phyloP scores from a whole-genome alignment of 2,888 invertebrate species.

The Bombylius major region DNA sequence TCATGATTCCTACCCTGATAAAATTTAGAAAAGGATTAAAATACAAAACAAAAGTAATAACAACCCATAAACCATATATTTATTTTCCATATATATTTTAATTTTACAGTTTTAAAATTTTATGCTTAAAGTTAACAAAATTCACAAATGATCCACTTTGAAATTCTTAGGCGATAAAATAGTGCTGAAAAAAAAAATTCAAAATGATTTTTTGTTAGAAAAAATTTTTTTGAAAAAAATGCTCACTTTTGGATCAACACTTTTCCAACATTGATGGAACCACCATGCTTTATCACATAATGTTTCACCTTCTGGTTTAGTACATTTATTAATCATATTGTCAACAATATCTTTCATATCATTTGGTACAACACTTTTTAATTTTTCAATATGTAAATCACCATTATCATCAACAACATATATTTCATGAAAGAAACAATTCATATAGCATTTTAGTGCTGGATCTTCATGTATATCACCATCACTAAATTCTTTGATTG shows the following conservation, averaged over 20 bases:
- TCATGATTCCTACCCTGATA: no score
- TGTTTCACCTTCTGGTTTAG: constrained; percentile 30
- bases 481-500: constrained; percentile 35
- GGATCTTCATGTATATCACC: constrained; percentile 35
- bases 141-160: no score
- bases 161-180: no score
- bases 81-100: no score
- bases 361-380: constrained; percentile 25
- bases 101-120: no score
- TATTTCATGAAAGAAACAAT: constrained; percentile 33
- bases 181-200: no score
- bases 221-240: neutral
- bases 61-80: no score
- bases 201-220: neutral
- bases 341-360: constrained; percentile 25
- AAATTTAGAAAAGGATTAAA: no score
- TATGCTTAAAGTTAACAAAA: no score
- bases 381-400: constrained; percentile 32
- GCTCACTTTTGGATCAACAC: constrained; percentile 26
- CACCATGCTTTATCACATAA: constrained; percentile 34
- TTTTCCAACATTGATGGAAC: constrained; percentile 32
- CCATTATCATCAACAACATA: constrained; percentile 33
- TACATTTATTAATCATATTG: constrained; percentile 27
- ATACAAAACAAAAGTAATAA: no score
- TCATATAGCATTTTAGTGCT: constrained; percentile 35